A percentile compares a stretch with the other conserved stretches of the same genome.
These are phyloP conservation scores for Phoebastria nigripes DNA, from an alignment of 2,797 vertebrate species.

Conservation along the genomic window DNA sequence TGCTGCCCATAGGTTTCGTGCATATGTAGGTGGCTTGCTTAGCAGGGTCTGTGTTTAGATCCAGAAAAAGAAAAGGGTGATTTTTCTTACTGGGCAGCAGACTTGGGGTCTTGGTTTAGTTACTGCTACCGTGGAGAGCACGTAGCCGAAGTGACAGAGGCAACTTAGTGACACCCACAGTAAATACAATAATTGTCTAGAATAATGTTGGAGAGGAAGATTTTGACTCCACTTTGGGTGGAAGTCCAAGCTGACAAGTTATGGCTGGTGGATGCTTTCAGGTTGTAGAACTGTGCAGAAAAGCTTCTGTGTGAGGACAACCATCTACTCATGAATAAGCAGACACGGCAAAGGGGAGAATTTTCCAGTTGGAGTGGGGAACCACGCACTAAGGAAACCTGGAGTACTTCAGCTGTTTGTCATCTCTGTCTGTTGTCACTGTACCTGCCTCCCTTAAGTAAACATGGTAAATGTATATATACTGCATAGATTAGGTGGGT, in stretches of 20 bases:
- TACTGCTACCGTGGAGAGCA: rapidly evolving
- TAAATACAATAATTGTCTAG: background rate
- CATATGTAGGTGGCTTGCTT: background rate
- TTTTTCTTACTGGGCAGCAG: background rate
- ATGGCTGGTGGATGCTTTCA: background rate
- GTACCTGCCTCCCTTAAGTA: background rate
- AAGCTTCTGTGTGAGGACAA: background rate
- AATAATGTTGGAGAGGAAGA: rapidly evolving
- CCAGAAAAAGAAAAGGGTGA: background rate
- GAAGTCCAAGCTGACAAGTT: background rate
- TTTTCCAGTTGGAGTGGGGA: background rate
- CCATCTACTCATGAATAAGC: background rate
- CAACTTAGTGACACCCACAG: background rate
- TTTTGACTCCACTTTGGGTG: background rate
- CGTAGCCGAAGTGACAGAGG: background rate
- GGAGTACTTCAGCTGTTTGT: background rate
- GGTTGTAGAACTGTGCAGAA: background rate
- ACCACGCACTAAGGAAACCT: background rate
- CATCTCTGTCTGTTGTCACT: background rate
- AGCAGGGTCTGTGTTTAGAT: background rate
- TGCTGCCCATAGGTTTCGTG: background rate
- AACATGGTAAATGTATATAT: background rate
- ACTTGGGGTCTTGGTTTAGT: background rate
- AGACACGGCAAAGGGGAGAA: background rate
- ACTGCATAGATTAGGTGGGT: background rate